Evolutionary conservation across 2,888 invertebrate genomes (phyloP), one percentile per base, ranked within the genome.

Genomic region (Lochmaea capreae): DNA sequence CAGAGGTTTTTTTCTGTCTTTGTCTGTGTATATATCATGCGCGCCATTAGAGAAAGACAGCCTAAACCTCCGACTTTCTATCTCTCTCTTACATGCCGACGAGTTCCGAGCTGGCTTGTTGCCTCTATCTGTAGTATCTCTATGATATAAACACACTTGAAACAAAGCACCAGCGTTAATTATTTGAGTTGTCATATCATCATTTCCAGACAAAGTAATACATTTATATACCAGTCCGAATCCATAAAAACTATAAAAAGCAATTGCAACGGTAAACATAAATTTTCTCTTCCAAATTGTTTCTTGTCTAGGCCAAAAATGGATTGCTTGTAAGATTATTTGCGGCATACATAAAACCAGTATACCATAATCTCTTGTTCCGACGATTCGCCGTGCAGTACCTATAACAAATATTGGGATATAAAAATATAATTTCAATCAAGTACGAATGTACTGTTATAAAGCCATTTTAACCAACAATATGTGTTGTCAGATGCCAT

Each of bases 291-390:
- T 49, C 9, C 16, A 33, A 5, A 33, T 39, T 3, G 16, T 49
- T 33, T 61, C 49, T 39, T 68, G 61, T 39, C 11, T 49, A 2
- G 68, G 68, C 68, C 68, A 68, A 9, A 61, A 49, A 43, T 61
- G 49, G 14, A 61, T 62, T 5, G 16, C n/a, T 61, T 61, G 49
- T 22, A 61, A 49, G 18, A 68, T 9, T 11, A 68, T 10, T 43
- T 68, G 22, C 10, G 68, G 62, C 0, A 68, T 61, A 62, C 68
- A 68, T 39, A 62, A 49, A 52, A 68, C 26, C 16, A 61, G 26
- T 49, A 46, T 68, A 52, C 49, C 43, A 46, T 61, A 68, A 39
- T 68, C 68, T 8, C 5, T 62, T n/a, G 61, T 68, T 33, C 67
- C 67, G 2, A 46, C 10, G 9, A 67, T 22, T 3, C 59, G 14